Evolutionary conservation across 2,888 invertebrate genomes (phyloP), one percentile per base, ranked within the genome.

Genomic region (Ennomos fuscantarius): DNA sequence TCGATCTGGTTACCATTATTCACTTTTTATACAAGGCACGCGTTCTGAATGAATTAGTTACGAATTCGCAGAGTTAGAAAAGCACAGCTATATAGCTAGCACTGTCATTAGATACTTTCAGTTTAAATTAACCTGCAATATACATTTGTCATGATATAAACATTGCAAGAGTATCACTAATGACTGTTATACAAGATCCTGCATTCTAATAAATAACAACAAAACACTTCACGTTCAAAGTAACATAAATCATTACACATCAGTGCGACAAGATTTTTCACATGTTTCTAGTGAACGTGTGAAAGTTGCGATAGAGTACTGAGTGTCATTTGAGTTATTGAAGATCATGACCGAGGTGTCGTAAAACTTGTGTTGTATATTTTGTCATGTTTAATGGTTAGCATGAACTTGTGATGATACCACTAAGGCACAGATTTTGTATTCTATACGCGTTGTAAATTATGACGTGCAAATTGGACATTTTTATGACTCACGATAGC

Each of bases 1-100:
- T 61, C 50, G 66, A 62, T 66, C 60, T 55, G 61, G 55, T 63
- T 60, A 58, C 55, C 63, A 59, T 45, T 49, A 48, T 45, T 49
- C 53, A 48, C 41, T 60, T 62, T 64, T 61, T 57, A 60, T 58
- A 57, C 50, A 43, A 64, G 53, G 54, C 60, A 53, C 58, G 55
- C 50, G 58, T 39, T 63, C 43, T 56, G 13, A 49, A 57, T 56
- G 45, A 35, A 56, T 15, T 31, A 11, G 50, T 50, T 40, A 32
- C 51, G 37, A 55, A 42, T 64, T 60, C 62, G 55, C 32, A 50
- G 34, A 65, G 37, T 46, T 52, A 58, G 41, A 58, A 51, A 50
- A 33, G 15, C 53, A 53, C 53, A 35, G 58, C 43, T 53, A 49
- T 35, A 53, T 6, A 24, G 1, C 3, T 40, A 48, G 8, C 43